Evolutionary conservation across 2,797 vertebrate genomes (phyloP), one percentile per base, ranked within the genome.

Genomic region (Coregonus ussuriensis): DNA sequence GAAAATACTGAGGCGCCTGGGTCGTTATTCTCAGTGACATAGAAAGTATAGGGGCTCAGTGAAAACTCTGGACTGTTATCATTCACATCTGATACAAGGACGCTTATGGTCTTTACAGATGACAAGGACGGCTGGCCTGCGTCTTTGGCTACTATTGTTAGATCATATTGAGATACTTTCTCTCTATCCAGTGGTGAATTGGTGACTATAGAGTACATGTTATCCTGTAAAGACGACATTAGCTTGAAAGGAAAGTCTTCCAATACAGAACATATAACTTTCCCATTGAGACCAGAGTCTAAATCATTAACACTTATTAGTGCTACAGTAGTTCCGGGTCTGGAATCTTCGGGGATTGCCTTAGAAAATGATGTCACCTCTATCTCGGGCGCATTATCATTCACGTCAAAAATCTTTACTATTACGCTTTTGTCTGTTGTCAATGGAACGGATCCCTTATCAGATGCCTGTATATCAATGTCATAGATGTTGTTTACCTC

Each of bases 351-450:
- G 5, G 89, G 89, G 74, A 96, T 76, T 31, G 89, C 87, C 9
- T 72, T 90, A n/a, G 86, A 92, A 83, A 91, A 82, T 0, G 88
- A 94, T 7, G 90, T 94, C 14, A 94, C 84, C 0, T 90, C 89
- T 63, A 96, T 89, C 63, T 94, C 92, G 37, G 95, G 95, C 59
- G 73, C 59, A 0, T 95, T 95, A 56, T 96, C 95, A 69, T 95
- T 95, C 4, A 89, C 71, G 62, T 95, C 95, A 21, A 93, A 18
- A 33, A 95, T 70, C 74, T 87, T 89, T 78, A 95, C 84, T 51
- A 84, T 85, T 0, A 95, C 84, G 69, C 86, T 93, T 84, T 93
- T 94, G 67, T 95, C 94, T 37, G 94, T 89, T 75, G 78, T 87
- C 71, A 95, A 54, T 0, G 94, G 91, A 0, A 53, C 88, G 0